These are phyloP conservation scores for Pherbina coryleti DNA, from an alignment of 2,888 invertebrate species.

Conservation along the genomic window DNA sequence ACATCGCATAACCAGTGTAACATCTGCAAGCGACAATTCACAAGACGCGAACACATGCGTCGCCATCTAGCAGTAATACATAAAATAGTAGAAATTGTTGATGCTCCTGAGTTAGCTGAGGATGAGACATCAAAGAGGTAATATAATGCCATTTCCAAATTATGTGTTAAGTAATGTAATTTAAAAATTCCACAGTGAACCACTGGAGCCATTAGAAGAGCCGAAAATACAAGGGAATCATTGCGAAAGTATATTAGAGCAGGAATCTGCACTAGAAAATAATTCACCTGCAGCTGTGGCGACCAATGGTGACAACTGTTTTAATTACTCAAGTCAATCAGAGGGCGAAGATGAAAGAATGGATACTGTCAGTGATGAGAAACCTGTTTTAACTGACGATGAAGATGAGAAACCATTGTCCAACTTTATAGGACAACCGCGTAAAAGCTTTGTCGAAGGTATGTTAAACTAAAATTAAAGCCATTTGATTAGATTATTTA, in stretches of 20 bases:
- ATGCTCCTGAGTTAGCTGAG: background rate
- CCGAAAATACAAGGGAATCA: background rate
- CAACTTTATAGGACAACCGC: conserved; percentile 26
- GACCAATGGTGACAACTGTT: background rate
- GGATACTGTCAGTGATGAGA: background rate
- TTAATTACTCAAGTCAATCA: background rate
- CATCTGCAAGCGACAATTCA: conserved; percentile 69
- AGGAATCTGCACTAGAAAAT: background rate
- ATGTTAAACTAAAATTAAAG: background rate
- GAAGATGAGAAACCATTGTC: conserved; percentile 51
- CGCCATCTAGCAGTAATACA: conserved; percentile 67
- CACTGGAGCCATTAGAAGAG: background rate
- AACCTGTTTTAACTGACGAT: conserved; percentile 39
- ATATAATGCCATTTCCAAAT: background rate
- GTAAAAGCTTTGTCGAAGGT: conserved; percentile 38
- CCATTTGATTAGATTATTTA: conserved; percentile 36
- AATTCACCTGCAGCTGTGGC: background rate
- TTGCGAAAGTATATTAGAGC: background rate
- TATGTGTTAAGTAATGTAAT: background rate
- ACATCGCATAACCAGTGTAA: conserved; percentile 56
- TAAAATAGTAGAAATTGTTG: conserved; percentile 39
- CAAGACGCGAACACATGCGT: conserved; percentile 66
- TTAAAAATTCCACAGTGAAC: background rate
- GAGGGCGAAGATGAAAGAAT: background rate
- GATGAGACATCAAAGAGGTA: conserved; percentile 3